A percentile compares a stretch with the other conserved stretches of the same genome.
Conservation (phyloP, 1,140 invertebrate species). For the Phocides pigmalion region DNA sequence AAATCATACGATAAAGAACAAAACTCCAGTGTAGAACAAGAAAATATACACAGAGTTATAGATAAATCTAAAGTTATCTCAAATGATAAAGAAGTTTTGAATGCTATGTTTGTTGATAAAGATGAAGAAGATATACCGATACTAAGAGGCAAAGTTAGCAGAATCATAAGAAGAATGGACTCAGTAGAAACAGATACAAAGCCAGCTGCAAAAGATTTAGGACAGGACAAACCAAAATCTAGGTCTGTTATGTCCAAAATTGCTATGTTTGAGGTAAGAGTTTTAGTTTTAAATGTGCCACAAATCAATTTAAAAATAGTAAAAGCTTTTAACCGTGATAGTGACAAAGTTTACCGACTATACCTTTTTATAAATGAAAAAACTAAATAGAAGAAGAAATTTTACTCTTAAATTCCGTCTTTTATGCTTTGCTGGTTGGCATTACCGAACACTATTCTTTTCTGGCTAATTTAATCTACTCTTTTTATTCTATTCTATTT, state of each 20-base stretch:
- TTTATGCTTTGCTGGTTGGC: too few relatives aligned
- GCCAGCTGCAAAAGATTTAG: constrained; percentile 39
- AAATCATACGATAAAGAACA: too few relatives aligned
- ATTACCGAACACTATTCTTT: too few relatives aligned
- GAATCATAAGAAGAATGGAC: constrained; percentile 55
- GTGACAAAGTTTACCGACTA: too few relatives aligned
- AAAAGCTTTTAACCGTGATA: too few relatives aligned
- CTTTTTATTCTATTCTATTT: too few relatives aligned
- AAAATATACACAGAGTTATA: background rate
- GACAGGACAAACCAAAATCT: constrained; percentile 49
- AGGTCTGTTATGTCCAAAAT: constrained; percentile 64
- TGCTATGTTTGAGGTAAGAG: constrained; percentile 72
- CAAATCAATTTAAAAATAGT: too few relatives aligned
- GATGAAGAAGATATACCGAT: constrained; percentile 50
- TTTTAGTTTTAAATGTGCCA: constrained; percentile 1
- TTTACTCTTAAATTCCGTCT: too few relatives aligned
- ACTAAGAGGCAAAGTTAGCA: constrained; percentile 62
- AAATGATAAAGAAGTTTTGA: background rate
- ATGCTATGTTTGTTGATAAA: background rate
- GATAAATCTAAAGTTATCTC: background rate
- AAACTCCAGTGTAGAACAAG: too few relatives aligned
- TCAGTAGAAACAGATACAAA: constrained; percentile 43
- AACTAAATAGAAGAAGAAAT: too few relatives aligned
- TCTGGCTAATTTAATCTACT: too few relatives aligned
- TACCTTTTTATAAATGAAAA: too few relatives aligned